Conservation (phyloP, 2,113 vertebrate species). For the Cervus canadensis region DNA sequence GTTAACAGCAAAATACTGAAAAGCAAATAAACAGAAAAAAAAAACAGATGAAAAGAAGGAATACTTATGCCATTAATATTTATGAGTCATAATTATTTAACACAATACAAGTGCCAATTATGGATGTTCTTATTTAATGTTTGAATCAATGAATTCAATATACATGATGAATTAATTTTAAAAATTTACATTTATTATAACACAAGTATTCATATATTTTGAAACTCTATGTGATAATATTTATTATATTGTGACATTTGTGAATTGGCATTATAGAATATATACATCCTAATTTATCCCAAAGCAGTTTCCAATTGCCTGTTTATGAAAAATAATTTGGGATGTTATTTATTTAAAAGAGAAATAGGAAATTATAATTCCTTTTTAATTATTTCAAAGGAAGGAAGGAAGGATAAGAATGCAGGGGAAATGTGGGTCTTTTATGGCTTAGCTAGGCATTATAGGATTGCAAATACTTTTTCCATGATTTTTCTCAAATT, state of each 20-base stretch:
- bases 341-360: not conserved
- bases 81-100: not conserved
- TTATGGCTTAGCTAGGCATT: not conserved
- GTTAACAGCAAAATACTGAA: not conserved
- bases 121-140: not conserved
- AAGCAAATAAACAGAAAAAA: not conserved
- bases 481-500: slow-evolving; percentile 26
- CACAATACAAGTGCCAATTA: not conserved
- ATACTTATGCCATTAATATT: not conserved
- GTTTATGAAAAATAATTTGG: slow-evolving; percentile 23
- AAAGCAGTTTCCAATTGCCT: not conserved
- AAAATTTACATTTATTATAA: not conserved
- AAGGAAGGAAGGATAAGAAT: not conserved
- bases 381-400: not conserved
- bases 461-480: not conserved
- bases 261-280: not conserved
- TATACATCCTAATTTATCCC: not conserved
- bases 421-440: not conserved
- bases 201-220: not conserved
- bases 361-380: not conserved
- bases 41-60: not conserved
- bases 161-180: not conserved
- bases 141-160: not conserved
- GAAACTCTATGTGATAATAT: not conserved
- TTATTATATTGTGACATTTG: not conserved